These are phyloP conservation scores for Cyprinodon tularosa DNA, from an alignment of 2,113 vertebrate genomes.

Conservation along the genomic window DNA sequence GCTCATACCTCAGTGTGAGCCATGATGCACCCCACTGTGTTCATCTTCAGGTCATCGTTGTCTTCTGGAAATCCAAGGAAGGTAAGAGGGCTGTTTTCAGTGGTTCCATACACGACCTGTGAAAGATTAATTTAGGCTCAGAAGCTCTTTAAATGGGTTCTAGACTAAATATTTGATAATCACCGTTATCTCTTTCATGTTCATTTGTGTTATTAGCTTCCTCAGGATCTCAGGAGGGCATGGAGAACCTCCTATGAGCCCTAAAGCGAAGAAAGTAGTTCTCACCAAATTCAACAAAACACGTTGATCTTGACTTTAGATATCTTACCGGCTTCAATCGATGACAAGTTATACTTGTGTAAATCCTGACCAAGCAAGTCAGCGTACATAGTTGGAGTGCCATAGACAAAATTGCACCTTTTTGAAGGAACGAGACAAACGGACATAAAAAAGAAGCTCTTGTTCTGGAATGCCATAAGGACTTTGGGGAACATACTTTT, in stretches of 20 bases:
- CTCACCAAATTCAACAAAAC: neutral
- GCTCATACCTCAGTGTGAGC: constrained; percentile 88
- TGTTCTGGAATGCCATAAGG: neutral
- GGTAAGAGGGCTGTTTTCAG: constrained; percentile 93
- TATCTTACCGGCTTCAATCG: constrained; percentile 82
- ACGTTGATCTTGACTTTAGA: neutral
- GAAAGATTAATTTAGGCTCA: neutral
- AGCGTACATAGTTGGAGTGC: constrained; percentile 93
- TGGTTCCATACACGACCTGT: constrained; percentile 90
- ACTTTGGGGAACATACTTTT: constrained; percentile 79
- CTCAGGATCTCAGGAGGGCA: constrained; percentile 85
- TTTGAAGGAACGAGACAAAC: neutral
- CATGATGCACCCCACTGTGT: constrained; percentile 85
- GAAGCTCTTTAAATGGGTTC: neutral
- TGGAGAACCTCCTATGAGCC: constrained; percentile 83
- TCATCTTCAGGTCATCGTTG: constrained; percentile 72
- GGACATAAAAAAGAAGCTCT: neutral
- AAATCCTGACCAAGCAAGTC: constrained; percentile 86
- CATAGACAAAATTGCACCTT: constrained; percentile 82
- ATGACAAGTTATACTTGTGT: constrained; percentile 82
- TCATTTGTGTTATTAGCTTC: constrained; percentile 78
- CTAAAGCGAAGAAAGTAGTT: constrained; percentile 71
- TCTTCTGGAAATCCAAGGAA: constrained; percentile 86
- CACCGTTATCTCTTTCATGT: constrained; percentile 83
- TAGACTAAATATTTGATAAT: constrained; percentile 59